Conservation (phyloP, 1,140 invertebrate species). For the Bombyx mori region DNA sequence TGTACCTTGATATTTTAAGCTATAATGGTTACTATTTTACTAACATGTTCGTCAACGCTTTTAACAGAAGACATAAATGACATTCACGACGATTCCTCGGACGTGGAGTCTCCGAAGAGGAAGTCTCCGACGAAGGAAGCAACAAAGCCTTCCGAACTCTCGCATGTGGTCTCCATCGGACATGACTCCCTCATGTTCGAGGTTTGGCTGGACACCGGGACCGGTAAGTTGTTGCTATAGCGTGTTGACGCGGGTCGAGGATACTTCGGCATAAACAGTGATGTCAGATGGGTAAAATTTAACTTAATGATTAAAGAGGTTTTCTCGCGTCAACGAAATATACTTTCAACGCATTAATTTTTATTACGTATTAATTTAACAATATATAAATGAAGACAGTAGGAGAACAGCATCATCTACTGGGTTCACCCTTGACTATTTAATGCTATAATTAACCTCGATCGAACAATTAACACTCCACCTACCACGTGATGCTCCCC, state of each 20-base stretch:
- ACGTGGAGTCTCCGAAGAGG: slow-evolving; percentile 12
- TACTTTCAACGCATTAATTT: too few species aligned
- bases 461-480: too few species aligned
- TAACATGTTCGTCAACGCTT: neutral
- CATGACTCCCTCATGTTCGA: slow-evolving; percentile 57
- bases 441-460: too few species aligned
- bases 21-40: neutral
- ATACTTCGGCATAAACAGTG: too few species aligned
- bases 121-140: slow-evolving; percentile 7
- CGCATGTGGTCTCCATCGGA: slow-evolving; percentile 44
- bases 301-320: too few species aligned
- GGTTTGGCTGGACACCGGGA: slow-evolving; percentile 35
- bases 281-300: too few species aligned
- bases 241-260: neutral
- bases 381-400: too few species aligned
- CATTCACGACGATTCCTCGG: slow-evolving; percentile 26
- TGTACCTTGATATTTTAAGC: neutral
- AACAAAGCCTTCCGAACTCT: slow-evolving; percentile 9
- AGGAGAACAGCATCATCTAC: too few species aligned
- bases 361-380: too few species aligned
- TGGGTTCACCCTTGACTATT: too few species aligned
- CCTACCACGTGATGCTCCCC: too few species aligned
- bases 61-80: slow-evolving; percentile 30
- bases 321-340: too few species aligned
- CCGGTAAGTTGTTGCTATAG: slow-evolving; percentile 18